Conservation (phyloP, 2,888 invertebrate genomes). For the Allygus modestus region DNA sequence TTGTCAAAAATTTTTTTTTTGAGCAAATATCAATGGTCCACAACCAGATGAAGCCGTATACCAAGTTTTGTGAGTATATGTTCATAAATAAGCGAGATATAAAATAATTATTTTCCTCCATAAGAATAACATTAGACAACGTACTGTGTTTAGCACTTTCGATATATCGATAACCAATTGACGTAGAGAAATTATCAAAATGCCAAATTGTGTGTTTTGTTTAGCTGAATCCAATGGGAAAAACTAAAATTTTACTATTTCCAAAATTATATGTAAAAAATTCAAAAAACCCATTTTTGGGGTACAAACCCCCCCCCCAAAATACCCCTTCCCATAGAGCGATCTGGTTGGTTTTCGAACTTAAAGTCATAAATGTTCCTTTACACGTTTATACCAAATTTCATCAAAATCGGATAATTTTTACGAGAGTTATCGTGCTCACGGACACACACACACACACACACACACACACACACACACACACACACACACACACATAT, state of each 20-base stretch:
- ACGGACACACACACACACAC: background rate
- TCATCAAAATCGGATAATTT: background rate
- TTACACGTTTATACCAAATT: slow-evolving; percentile 4
- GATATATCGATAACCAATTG: too few relatives aligned
- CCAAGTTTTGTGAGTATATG: background rate
- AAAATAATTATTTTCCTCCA: background rate
- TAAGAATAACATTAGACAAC: background rate
- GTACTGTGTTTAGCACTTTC: too few relatives aligned
- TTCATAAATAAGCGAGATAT: background rate
- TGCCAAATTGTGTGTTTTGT: too few relatives aligned
- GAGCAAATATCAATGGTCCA: background rate
- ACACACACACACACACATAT: background rate
- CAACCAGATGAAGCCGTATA: background rate
- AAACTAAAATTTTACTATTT: too few relatives aligned
- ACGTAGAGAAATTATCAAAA: too few relatives aligned
- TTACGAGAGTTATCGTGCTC: background rate
- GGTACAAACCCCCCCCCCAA: background rate
- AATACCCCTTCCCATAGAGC: background rate
- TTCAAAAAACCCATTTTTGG: too few relatives aligned
- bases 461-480: slow-evolving; percentile 18
- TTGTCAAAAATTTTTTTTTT: background rate
- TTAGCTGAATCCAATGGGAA: too few relatives aligned
- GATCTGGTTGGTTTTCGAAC: background rate
- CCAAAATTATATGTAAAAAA: too few relatives aligned
- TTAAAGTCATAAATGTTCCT: background rate